Base-by-base conservation (phyloP, 2,888 invertebrate species). In the Hypolimnas misippus region DNA sequence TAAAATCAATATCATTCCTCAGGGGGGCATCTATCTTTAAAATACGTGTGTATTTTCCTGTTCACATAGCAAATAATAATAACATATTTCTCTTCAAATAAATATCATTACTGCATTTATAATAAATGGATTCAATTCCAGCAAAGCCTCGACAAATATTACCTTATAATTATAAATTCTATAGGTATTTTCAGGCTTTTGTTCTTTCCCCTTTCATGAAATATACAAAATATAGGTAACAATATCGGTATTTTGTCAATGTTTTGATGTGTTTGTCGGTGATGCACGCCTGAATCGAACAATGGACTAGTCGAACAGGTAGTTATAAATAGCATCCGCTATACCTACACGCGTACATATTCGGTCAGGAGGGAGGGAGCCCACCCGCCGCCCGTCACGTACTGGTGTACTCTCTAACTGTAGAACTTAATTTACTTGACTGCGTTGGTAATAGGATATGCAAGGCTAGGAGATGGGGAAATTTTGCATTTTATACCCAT, bases 351-450 rank as follows among this genome's bases (percentile, higher is more conserved):
- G 42, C 17, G 10, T 42, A 17, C 42, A 17, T 19, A 17, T 42
- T 42, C 19, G 17, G 10, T 19, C 42, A 42, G 42, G 42, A 14
- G 42, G 42, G 42, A 17, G 17, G 17, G 2, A 3, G 5, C 16
- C 17, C 42, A 2, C 3, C 17, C 42, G 1, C 10, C 6, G 10
- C 17, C 17, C 4, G 1, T 17, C 8, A 1, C 2, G n/a, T n/a
- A 14, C 40, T 8, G 2, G 8, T 8, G 17, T 17, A 14, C 17
- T 10, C 19, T 42, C 3, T 17, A 16, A 17, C 42, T 42, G 42
- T 19, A 17, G 17, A 42, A 42, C 42, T 42, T 42, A 17, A 42
- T 42, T 42, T 19, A 42, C 42, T 10, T 42, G 42, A 17, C 42
- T 42, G 42, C 42, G 17, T 42, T 16, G 10, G 16, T 10, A 42